A percentile compares a stretch with the other conserved stretches of the same genome.
phyloP scores from a whole-genome alignment of 2,797 vertebrate genomes.

The Emys orbicularis region DNA sequence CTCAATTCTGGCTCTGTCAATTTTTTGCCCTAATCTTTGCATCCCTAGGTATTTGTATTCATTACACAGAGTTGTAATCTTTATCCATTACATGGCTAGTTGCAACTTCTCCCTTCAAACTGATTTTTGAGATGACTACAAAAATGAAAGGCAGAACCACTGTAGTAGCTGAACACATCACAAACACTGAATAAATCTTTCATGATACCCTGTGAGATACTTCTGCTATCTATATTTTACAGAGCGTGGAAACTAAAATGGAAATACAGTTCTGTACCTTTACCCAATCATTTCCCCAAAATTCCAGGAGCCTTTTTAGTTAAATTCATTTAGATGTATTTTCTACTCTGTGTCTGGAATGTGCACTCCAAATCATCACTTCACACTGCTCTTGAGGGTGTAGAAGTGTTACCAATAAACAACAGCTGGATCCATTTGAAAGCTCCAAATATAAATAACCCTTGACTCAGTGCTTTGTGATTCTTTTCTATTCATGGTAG shows the following conservation, averaged over 20 bases:
- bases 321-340: background rate
- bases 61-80: background rate
- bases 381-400: background rate
- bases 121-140: background rate
- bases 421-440: background rate
- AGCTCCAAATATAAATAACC: background rate
- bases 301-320: background rate
- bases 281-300: background rate
- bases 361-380: background rate
- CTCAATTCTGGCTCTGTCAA: background rate
- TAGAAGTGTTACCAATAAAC: background rate
- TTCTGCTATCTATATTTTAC: background rate
- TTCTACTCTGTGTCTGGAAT: background rate
- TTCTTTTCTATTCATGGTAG: background rate
- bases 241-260: background rate
- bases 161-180: background rate
- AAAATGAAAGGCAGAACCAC: background rate
- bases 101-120: background rate
- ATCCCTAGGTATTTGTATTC: background rate
- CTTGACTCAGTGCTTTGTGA: background rate
- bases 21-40: background rate
- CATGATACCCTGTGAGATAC: background rate
- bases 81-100: background rate
- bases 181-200: background rate
- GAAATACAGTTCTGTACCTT: background rate